A percentile compares a stretch with the other conserved stretches of the same genome.
phyloP scores from a whole-genome alignment of 2,797 vertebrate species.

The Myoxocephalus aenaeus region DNA sequence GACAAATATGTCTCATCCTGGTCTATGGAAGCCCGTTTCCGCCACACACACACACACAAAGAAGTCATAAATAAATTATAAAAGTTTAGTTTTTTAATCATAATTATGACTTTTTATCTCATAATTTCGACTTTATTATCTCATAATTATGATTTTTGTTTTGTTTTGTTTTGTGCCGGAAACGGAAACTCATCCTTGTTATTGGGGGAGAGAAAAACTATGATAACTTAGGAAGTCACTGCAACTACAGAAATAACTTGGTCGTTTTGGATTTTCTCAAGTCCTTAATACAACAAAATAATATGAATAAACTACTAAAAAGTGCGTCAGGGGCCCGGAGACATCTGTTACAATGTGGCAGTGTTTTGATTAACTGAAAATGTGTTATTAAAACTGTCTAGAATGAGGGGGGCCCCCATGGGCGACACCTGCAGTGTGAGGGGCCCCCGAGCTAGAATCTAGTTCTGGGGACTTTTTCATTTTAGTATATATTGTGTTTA shows the following conservation, averaged over 20 bases:
- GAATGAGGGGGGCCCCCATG: not conserved
- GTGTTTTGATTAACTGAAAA: conserved; percentile 2
- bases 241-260: not conserved
- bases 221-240: not conserved
- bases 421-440: not conserved
- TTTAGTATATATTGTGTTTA: not conserved
- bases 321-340: not conserved
- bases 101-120: no score
- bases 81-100: no score
- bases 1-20: not conserved
- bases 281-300: not conserved
- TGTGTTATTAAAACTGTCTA: not conserved
- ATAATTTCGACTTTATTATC: no score
- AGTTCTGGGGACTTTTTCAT: not conserved
- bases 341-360: not conserved
- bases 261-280: not conserved
- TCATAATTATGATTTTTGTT: no score
- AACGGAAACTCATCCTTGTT: no score
- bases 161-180: no score
- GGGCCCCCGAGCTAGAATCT: not conserved
- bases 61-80: no score
- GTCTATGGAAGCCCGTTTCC: no score
- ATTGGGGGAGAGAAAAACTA: not conserved
- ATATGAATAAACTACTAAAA: not conserved
- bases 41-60: no score